Conservation (phyloP, 2,888 invertebrate genomes). For the Hirtodrosophila trivittata region DNA sequence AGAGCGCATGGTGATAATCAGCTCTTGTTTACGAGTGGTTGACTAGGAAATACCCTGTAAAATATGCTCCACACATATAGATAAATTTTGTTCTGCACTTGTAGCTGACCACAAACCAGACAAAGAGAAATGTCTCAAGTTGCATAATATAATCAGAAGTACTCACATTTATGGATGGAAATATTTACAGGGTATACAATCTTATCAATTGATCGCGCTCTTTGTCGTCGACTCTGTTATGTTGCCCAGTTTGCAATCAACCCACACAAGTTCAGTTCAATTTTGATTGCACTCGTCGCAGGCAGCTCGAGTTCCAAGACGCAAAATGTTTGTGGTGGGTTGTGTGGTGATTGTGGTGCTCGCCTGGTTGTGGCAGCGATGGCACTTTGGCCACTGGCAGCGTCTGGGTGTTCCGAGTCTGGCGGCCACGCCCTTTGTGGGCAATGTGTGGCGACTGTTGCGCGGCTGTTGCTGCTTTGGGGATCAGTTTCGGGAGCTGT, state of each 20-base stretch:
- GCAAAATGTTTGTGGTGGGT: constrained; percentile 22
- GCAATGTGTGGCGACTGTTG: constrained; percentile 82
- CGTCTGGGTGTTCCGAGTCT: constrained; percentile 76
- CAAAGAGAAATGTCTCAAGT: too few species aligned
- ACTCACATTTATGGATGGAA: background rate
- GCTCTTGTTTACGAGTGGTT: too few species aligned
- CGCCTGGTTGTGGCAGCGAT: constrained; percentile 80
- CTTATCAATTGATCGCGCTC: constrained; percentile 24
- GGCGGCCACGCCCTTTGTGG: constrained; percentile 81
- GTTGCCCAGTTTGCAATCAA: background rate
- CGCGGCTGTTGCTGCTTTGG: constrained; percentile 74
- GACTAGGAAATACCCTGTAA: too few species aligned
- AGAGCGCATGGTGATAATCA: too few species aligned
- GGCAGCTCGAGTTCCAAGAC: background rate
- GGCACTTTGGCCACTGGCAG: constrained; percentile 73
- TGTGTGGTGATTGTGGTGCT: constrained; percentile 7
- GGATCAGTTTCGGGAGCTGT: constrained; percentile 79
- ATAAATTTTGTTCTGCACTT: too few species aligned
- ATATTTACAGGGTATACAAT: constrained; percentile 6
- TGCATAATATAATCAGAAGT: background rate
- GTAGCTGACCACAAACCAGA: too few species aligned
- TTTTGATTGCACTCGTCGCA: background rate
- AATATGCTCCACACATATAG: too few species aligned
- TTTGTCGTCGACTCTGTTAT: background rate
- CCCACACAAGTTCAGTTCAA: constrained; percentile 19